A percentile compares a stretch with the other conserved stretches of the same genome.
phyloP scores from a whole-genome alignment of 1,140 invertebrate species.

The Anastatus disparis region DNA sequence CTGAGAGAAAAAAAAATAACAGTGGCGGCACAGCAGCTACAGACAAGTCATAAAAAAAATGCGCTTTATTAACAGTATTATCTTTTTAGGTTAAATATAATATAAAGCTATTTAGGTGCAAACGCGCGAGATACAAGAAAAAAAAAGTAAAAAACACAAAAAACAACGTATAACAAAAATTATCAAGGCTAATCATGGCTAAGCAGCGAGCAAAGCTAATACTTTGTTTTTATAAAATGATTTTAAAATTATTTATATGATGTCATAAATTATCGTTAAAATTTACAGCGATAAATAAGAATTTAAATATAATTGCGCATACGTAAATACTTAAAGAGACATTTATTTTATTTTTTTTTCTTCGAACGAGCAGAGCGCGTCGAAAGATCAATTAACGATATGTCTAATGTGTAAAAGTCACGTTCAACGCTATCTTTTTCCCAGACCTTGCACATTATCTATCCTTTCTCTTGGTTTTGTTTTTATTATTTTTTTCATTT shows the following conservation, averaged over 20 bases:
- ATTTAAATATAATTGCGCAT: no score
- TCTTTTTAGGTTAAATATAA: conserved; percentile 38
- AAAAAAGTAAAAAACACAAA: background rate
- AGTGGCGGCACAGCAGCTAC: background rate
- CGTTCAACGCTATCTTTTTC: background rate
- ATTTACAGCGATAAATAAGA: no score
- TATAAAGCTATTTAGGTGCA: background rate
- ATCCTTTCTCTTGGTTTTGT: background rate
- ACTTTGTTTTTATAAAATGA: no score
- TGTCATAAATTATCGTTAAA: no score
- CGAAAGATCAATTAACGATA: conserved; percentile 16
- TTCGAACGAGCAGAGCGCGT: background rate
- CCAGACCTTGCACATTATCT: background rate
- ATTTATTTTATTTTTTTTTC: background rate
- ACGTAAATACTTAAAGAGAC: no score
- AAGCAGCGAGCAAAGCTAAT: no score
- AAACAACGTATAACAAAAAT: no score
- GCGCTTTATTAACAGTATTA: conserved; percentile 39
- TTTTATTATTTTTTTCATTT: background rate
- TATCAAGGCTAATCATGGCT: conserved; percentile 8
- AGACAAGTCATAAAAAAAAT: conserved; percentile 29
- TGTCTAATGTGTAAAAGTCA: background rate
- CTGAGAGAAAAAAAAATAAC: no score
- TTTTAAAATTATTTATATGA: no score
- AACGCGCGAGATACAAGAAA: background rate